These are phyloP conservation scores for Galagoides demidoff DNA, from an alignment of 2,797 vertebrate genomes.

Conservation along the genomic window DNA sequence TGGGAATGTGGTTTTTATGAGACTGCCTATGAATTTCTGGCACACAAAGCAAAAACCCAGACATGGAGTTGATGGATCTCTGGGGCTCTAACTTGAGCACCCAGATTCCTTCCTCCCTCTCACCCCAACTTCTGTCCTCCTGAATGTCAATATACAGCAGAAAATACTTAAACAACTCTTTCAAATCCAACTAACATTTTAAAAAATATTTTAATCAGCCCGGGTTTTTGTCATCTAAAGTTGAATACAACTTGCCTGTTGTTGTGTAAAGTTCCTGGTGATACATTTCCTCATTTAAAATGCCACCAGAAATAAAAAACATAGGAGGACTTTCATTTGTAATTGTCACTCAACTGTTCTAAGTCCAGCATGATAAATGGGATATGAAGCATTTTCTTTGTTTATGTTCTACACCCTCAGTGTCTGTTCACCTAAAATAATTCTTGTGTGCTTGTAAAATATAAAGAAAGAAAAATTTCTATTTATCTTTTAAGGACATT, in stretches of 20 bases:
- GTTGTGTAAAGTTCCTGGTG: neutral
- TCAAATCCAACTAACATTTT: conserved; percentile 17
- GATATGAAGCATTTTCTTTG: conserved; percentile 31
- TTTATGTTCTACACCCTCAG: neutral
- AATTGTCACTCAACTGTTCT: neutral
- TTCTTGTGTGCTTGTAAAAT: neutral
- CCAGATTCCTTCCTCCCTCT: neutral
- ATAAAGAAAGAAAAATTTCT: neutral
- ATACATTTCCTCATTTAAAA: conserved; percentile 21
- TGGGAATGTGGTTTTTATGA: neutral
- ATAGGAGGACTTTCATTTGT: conserved; percentile 35
- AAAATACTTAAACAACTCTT: conserved; percentile 21
- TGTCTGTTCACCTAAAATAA: neutral
- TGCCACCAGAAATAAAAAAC: neutral
- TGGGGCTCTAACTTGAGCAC: neutral
- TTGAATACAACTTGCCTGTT: neutral
- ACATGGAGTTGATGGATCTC: neutral
- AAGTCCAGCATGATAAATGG: neutral
- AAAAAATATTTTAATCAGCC: neutral
- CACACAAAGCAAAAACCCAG: neutral
- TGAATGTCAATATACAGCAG: neutral
- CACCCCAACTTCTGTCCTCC: neutral
- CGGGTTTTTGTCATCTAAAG: neutral
- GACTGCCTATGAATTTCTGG: neutral
- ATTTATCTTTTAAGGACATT: neutral